Conservation (phyloP, 2,888 invertebrate genomes). For the Pheosia gnoma region DNA sequence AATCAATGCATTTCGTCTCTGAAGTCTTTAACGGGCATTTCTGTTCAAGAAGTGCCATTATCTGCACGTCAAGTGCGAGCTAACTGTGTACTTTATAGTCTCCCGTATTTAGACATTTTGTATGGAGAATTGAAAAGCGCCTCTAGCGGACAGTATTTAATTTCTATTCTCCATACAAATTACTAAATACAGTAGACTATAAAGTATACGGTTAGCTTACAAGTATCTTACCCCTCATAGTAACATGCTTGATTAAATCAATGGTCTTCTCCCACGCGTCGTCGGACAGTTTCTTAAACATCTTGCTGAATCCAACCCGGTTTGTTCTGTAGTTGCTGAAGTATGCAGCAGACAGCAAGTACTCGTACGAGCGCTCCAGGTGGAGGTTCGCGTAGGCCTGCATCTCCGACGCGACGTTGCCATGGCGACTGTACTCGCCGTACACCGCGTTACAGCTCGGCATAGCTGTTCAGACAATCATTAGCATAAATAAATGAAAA, state of each 20-base stretch:
- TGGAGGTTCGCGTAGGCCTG: constrained; percentile 86
- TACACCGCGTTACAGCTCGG: constrained; percentile 86
- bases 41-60: too few species aligned
- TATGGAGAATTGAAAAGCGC: too few species aligned
- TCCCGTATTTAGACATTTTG: too few species aligned
- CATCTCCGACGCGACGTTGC: constrained; percentile 67
- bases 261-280: constrained; percentile 89
- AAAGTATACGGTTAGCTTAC: too few species aligned
- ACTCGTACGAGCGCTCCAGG: constrained; percentile 89
- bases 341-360: constrained; percentile 88
- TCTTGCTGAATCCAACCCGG: constrained; percentile 89
- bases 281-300: constrained; percentile 90
- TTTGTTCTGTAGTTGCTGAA: constrained; percentile 91
- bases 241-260: constrained; percentile 90
- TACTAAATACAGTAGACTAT: too few species aligned
- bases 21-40: too few species aligned
- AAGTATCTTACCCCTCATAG: constrained; percentile 86
- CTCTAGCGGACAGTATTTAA: too few species aligned
- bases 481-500: neutral
- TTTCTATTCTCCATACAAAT: too few species aligned
- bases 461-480: constrained; percentile 52
- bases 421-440: constrained; percentile 83
- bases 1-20: too few species aligned
- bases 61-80: too few species aligned
- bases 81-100: too few species aligned